Conservation (phyloP, 2,888 invertebrate species). For the Unio delphinus region DNA sequence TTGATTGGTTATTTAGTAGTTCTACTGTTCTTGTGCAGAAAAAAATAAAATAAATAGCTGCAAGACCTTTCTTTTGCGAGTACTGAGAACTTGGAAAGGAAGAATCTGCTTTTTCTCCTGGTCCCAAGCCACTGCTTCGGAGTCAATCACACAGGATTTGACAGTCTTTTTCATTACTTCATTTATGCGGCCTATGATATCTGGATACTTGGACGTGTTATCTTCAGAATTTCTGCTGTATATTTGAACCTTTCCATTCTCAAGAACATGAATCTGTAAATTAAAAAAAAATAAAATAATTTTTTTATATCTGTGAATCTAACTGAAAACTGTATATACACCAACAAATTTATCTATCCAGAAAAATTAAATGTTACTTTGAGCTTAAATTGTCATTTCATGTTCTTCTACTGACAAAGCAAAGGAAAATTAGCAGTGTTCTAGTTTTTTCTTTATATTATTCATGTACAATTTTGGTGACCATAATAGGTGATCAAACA, state of each 20-base stretch:
- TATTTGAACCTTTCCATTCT: slow-evolving; percentile 82
- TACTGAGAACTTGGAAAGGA: slow-evolving; percentile 96
- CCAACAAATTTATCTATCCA: too few species aligned
- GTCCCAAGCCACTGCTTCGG: slow-evolving; percentile 98
- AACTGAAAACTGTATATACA: too few species aligned
- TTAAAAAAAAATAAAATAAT: background rate
- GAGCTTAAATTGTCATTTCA: too few species aligned
- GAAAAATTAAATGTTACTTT: too few species aligned
- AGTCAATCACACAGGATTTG: slow-evolving; percentile 90
- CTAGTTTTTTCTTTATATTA: too few species aligned
- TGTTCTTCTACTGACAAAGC: too few species aligned
- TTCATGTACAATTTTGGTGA: too few species aligned
- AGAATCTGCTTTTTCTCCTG: slow-evolving; percentile 87
- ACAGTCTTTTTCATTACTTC: slow-evolving; percentile 73
- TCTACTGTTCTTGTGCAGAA: too few species aligned
- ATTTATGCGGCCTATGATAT: slow-evolving; percentile 83
- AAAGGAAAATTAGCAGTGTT: too few species aligned
- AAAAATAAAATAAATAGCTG: background rate
- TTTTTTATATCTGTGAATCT: too few species aligned
- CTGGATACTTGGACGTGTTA: slow-evolving; percentile 95
- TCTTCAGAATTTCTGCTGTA: slow-evolving; percentile 97
- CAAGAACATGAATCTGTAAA: slow-evolving; percentile 81
- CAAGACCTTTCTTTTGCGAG: slow-evolving; percentile 92
- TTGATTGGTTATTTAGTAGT: too few species aligned
- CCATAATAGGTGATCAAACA: too few species aligned